Conservation (phyloP, 2,888 invertebrate genomes). For the Ormyrus labotus region DNA sequence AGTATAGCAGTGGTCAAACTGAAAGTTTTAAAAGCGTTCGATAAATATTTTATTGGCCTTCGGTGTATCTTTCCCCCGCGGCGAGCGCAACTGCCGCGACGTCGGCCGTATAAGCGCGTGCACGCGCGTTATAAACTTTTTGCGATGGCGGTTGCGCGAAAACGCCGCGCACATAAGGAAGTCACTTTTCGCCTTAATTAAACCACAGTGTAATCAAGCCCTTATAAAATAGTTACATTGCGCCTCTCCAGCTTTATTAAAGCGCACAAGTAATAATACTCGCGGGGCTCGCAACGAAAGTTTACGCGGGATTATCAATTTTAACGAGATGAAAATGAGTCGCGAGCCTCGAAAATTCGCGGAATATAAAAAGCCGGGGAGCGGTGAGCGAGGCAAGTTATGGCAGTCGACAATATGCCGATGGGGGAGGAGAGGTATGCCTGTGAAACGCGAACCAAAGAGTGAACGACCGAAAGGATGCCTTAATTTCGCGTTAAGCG, state of each 20-base stretch:
- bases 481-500: neutral
- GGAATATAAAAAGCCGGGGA: neutral
- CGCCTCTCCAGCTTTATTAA: slow-evolving; percentile 38
- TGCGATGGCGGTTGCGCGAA: neutral
- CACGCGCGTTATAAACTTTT: slow-evolving; percentile 12
- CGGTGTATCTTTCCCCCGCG: slow-evolving; percentile 23
- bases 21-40: slow-evolving; percentile 10
- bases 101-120: neutral
- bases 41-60: slow-evolving; percentile 36
- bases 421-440: neutral
- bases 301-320: slow-evolving; percentile 41
- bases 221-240: slow-evolving; percentile 46
- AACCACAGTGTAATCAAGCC: slow-evolving; percentile 47
- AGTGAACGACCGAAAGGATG: no score
- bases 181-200: slow-evolving; percentile 43
- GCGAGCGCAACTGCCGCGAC: no score
- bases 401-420: neutral
- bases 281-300: neutral
- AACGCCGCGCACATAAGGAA: neutral
- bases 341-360: neutral
- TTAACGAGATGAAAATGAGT: slow-evolving; percentile 47
- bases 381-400: neutral
- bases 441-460: slow-evolving; percentile 7
- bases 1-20: slow-evolving; percentile 1
- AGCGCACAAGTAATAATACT: slow-evolving; percentile 35